Evolutionary conservation across 2,797 vertebrate species (phyloP), one percentile per base, ranked within the genome.

Genomic region (Tauraco hartlaubi): DNA sequence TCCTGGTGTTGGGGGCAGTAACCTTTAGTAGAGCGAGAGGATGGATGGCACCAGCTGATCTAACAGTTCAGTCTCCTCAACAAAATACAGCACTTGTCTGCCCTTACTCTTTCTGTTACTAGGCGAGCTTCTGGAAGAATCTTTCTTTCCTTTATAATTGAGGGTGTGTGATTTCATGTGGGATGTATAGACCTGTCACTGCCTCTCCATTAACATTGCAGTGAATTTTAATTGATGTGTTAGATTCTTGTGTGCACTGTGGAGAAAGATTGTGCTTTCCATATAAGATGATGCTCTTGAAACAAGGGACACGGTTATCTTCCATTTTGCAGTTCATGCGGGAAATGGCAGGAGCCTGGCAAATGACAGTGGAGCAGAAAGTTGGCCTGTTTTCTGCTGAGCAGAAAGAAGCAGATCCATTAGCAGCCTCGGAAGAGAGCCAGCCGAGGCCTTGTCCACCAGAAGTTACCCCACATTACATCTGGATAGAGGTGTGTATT

Each of bases 301-400:
- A 90, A 35, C 49, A 39, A 9, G 33, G 64, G 77, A 29, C 5
- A 2, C 15, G 13, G 20, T 21, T 19, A 1, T 23, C 48, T 85
- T 85, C 67, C 2, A 78, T 37, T 77, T 37, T 76, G 15, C 84
- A 99, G 99, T 99, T 99, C 83, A 99, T 99, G 99, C 98, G 99
- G 6, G 99, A 99, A 97, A 99, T 99, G 99, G 98, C 99, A 4
- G 99, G 99, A 15, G 99, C 99, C 16, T 99, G 99, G 99, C 99
- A 99, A 89, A 99, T 99, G 99, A 99, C 99, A 0, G 99, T 99
- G 86, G 99, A 99, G 96, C 98, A 99, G 96, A 99, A 99, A 97
- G 97, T 99, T 71, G 99, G 99, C 69, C 96, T 99, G 58, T 99
- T 99, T 95, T 99, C 99, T 4, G 98, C 98, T 3, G 98, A 99